Conservation (phyloP, 37 sponge, comb jelly and placozoan species). For the Bolinopsis microptera region DNA sequence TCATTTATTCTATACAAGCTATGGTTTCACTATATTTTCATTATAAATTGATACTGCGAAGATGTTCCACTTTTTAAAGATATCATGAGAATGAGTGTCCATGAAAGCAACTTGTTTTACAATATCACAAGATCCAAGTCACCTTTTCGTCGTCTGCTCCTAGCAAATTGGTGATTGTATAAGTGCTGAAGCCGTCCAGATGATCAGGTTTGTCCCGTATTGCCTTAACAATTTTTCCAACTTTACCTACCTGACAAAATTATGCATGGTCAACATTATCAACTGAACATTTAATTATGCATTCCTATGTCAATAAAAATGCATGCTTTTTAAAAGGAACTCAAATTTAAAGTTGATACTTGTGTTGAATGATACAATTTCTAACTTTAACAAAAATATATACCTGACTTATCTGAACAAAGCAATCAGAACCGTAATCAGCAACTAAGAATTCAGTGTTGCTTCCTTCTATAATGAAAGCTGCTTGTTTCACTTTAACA, state of each 20-base stretch:
- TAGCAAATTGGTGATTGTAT: neutral
- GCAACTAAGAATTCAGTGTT: constrained; percentile 20
- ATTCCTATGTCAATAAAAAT: neutral
- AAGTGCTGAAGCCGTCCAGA: neutral
- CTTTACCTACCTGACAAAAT: constrained; percentile 4
- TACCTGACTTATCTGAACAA: constrained; percentile 22
- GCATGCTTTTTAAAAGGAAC: neutral
- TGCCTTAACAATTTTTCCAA: neutral
- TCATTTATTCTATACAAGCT: too few species aligned
- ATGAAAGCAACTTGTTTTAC: too few species aligned
- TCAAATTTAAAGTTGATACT: too few species aligned
- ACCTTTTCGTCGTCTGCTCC: constrained; percentile 5
- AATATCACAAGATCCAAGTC: neutral
- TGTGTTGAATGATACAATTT: too few species aligned
- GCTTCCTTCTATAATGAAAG: neutral
- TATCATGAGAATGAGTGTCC: too few species aligned
- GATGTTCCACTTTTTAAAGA: too few species aligned
- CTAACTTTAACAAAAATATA: too few species aligned
- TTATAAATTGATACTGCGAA: too few species aligned
- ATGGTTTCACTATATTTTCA: too few species aligned
- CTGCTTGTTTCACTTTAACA: neutral
- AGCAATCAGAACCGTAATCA: neutral
- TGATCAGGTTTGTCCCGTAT: neutral
- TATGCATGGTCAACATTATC: neutral
- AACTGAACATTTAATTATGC: neutral